Percentiles rank a stretch among this genome's conserved stretches.
phyloP scores from a whole-genome alignment of 2,888 invertebrate species.

The Argynnis bischoffii region DNA sequence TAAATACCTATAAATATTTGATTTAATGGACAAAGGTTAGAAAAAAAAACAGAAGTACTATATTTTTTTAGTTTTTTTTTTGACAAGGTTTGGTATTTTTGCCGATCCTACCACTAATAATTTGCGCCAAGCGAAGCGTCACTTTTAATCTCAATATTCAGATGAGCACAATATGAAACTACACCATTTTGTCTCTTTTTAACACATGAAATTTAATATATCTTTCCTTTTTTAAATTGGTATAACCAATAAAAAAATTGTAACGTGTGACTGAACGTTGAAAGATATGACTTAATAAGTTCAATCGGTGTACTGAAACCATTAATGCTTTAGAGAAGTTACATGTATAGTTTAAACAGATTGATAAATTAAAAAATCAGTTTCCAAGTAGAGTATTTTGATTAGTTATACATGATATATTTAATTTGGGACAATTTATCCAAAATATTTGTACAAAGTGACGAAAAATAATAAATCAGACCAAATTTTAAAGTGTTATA shows the following conservation, averaged over 20 bases:
- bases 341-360: too few species aligned
- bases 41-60: not conserved
- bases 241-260: slow-evolving; percentile 19
- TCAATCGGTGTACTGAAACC: not conserved
- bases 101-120: slow-evolving; percentile 67
- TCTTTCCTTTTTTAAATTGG: slow-evolving; percentile 41
- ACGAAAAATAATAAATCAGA: too few species aligned
- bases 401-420: too few species aligned
- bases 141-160: slow-evolving; percentile 82
- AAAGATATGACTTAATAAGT: slow-evolving; percentile 10
- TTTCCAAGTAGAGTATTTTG: too few species aligned
- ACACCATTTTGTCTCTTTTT: slow-evolving; percentile 52
- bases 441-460: too few species aligned
- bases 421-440: too few species aligned
- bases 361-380: too few species aligned
- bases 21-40: not conserved
- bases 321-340: too few species aligned
- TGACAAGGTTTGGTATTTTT: slow-evolving; percentile 44
- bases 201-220: slow-evolving; percentile 32
- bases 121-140: slow-evolving; percentile 78
- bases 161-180: slow-evolving; percentile 78
- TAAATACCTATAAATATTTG: too few species aligned
- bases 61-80: not conserved
- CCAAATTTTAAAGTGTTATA: too few species aligned
- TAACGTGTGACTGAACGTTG: not conserved